Evolutionary conservation across 2,113 vertebrate species (phyloP).

Genomic region (Anguilla japonica): DNA sequence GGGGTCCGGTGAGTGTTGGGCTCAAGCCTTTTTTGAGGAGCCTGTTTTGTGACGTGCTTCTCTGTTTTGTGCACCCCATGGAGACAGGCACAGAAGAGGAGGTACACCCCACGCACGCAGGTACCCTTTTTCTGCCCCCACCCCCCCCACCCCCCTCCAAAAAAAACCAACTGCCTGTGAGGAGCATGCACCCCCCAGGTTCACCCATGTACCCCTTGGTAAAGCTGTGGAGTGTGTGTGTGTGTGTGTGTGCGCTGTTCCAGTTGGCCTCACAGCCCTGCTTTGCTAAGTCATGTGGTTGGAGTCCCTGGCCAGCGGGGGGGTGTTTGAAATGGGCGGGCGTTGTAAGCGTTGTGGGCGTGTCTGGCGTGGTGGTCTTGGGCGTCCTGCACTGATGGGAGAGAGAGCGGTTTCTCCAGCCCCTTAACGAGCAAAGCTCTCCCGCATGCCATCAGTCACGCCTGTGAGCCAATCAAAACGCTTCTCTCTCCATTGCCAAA

Average conservation of each 20-base stretch:
- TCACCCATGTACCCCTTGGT: neutral
- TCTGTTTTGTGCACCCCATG: slow-evolving; percentile 70
- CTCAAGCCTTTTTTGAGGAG: slow-evolving; percentile 47
- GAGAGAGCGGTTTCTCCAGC: neutral
- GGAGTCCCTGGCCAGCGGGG: neutral
- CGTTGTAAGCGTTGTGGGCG: neutral
- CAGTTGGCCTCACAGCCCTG: neutral
- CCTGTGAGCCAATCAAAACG: neutral
- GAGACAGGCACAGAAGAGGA: slow-evolving; percentile 93
- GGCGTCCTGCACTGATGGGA: neutral
- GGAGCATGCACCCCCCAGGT: slow-evolving; percentile 19
- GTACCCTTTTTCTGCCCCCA: slow-evolving; percentile 65
- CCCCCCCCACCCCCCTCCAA: neutral
- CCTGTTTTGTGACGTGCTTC: slow-evolving; percentile 57
- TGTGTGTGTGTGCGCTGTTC: neutral
- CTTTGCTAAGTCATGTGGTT: neutral
- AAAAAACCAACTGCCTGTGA: neutral
- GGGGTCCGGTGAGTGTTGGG: neutral
- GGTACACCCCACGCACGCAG: slow-evolving; percentile 92
- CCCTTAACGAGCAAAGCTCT: neutral
- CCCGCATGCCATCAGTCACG: neutral
- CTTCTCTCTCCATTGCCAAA: neutral
- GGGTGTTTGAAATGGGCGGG: neutral
- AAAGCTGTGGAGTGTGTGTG: neutral
- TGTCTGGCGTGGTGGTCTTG: neutral